Percentiles rank a stretch among this genome's conserved stretches.
Evolutionary conservation across 2,113 vertebrate genomes (phyloP).

Genomic region (Mesembrinibis cayennensis): DNA sequence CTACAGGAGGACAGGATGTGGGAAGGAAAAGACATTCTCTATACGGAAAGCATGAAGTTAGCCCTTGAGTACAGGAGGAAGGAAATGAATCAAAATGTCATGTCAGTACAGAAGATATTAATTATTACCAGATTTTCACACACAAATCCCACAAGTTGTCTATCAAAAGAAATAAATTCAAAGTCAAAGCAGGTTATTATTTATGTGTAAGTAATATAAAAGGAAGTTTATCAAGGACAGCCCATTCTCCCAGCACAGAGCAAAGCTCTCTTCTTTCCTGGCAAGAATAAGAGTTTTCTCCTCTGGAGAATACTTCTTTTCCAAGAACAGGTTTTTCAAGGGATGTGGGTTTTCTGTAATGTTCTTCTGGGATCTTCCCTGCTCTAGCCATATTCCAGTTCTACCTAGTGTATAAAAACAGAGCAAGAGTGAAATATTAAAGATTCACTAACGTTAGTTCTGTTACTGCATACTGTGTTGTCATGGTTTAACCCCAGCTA

Average conservation of each 20-base stretch:
- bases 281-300: not conserved
- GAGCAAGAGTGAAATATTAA: not conserved
- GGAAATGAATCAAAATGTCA: not conserved
- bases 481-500: too few relatives aligned
- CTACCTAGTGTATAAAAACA: not conserved
- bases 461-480: not conserved
- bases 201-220: not conserved
- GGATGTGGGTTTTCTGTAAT: constrained; percentile 9
- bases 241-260: not conserved
- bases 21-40: not conserved
- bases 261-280: not conserved
- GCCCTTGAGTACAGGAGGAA: not conserved
- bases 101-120: not conserved
- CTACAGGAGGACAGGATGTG: not conserved
- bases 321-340: constrained; percentile 14
- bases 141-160: not conserved
- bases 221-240: not conserved
- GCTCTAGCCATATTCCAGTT: not conserved
- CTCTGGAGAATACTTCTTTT: constrained; percentile 25
- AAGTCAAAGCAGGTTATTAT: not conserved
- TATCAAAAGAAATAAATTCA: not conserved
- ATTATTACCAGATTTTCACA: constrained; percentile 8
- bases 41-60: not conserved
- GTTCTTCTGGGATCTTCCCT: not conserved
- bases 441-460: not conserved